Base-by-base conservation (phyloP, 2,113 vertebrate genomes). In the Cyanocitta stelleri region DNA sequence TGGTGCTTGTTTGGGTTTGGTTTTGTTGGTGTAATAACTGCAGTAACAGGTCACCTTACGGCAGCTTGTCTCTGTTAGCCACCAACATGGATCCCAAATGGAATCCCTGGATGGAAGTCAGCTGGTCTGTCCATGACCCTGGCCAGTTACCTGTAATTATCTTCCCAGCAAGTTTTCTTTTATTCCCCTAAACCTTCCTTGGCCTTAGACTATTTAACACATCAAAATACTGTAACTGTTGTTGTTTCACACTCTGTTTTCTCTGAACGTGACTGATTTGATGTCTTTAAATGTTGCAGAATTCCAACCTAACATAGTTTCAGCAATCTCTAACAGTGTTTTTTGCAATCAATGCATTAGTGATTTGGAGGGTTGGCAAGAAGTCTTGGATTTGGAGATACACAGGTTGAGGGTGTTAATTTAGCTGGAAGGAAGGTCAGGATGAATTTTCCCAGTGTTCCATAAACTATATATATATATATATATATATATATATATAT, bases 1-100 rank as follows among this genome's bases (percentile, higher is more conserved):
- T 48, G 69, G 43, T 59, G 39, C 54, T 68, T 67, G 6, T 41
- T 76, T 56, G 35, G 19, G 8, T 58, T 89, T 87, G 10, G 39
- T 48, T 51, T 59, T 87, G 30, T 52, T 75, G 51, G n/a, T 67
- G 39, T 13, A 46, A 39, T 41, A 46, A n/a, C n/a, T 73, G 55
- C 67, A 84, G 55, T 46, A 55, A 58, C 21, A 62, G 68, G 37
- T 80, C 59, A 67, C 46, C 26, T 41, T 52, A 22, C 3, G 46
- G 81, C 52, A 89, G 15, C 18, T 48, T 43, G 10, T 71, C 85
- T 67, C 35, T 78, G 85, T n/a, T 13, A 14, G 49, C 37, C 51
- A 39, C 44, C 23, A 12, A 0, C 0, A 0, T 32, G 66, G 16
- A 39, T 89, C 74, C 35, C 52, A 39, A 54, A 22, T 75, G 56